Conservation (phyloP, 2,113 vertebrate species). For the Colistium nudipinnis region DNA sequence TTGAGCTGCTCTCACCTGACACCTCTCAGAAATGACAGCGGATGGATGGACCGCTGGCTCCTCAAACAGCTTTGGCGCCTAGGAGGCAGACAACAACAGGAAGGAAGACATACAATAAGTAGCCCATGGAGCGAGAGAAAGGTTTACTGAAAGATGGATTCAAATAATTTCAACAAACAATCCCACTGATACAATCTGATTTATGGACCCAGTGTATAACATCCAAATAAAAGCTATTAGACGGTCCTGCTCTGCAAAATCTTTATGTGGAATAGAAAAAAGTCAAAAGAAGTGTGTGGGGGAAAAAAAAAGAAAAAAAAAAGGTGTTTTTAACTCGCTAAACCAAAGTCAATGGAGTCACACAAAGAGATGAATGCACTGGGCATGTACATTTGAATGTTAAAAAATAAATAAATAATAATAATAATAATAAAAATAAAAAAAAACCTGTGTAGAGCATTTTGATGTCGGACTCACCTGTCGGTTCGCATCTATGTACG, state of each 20-base stretch:
- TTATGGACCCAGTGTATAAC: background rate
- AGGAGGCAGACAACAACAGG: constrained; percentile 9
- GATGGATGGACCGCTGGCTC: constrained; percentile 88
- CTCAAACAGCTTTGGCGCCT: constrained; percentile 92
- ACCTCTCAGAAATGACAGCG: constrained; percentile 88
- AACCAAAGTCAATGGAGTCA: no score
- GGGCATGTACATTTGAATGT: no score
- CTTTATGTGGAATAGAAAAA: no score
- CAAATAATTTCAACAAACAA: background rate
- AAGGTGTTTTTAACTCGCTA: no score
- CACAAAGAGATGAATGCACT: no score
- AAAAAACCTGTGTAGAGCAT: background rate
- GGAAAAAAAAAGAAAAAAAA: no score
- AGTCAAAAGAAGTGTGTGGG: no score
- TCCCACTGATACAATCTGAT: background rate
- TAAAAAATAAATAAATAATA: no score
- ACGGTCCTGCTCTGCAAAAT: no score
- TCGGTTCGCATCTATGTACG: constrained; percentile 95
- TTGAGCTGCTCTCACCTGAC: constrained; percentile 81
- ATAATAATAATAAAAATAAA: no score
- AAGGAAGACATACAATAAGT: background rate
- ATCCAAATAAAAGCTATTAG: background rate
- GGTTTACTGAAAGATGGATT: background rate
- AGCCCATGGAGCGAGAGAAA: background rate
- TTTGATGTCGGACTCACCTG: constrained; percentile 82